Evolutionary conservation across 2,888 invertebrate genomes (phyloP).

Genomic region (Chirona hameri): DNA sequence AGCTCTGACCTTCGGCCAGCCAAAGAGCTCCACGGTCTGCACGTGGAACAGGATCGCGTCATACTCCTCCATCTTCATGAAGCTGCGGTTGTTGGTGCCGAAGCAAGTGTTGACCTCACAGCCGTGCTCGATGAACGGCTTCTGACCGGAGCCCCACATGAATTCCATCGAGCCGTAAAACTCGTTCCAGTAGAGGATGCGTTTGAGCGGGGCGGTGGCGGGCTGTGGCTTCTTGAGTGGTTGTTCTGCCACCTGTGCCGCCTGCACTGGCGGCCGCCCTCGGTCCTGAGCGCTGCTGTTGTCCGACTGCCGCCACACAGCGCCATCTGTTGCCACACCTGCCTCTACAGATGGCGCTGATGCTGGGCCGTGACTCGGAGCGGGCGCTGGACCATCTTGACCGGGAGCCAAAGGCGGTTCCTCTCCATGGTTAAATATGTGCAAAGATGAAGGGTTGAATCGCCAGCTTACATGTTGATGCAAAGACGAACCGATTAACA

Average conservation of each 20-base stretch:
- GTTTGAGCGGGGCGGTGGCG: constrained; percentile 25
- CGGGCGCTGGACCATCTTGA: no score
- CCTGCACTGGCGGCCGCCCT: no score
- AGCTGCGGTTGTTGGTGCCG: constrained; percentile 38
- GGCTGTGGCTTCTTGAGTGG: background rate
- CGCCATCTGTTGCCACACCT: no score
- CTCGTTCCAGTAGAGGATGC: constrained; percentile 39
- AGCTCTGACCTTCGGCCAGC: background rate
- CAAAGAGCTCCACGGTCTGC: constrained; percentile 33
- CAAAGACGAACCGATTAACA: no score
- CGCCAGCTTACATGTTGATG: no score
- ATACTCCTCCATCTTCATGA: constrained; percentile 33
- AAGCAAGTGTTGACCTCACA: constrained; percentile 39
- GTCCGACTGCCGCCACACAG: no score
- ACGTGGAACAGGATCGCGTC: constrained; percentile 40
- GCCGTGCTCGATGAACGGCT: constrained; percentile 36
- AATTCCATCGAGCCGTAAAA: constrained; percentile 39
- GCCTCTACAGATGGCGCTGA: no score
- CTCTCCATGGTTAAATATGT: no score
- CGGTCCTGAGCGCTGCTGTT: no score
- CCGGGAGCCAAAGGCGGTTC: no score
- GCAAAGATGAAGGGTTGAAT: no score
- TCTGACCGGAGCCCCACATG: constrained; percentile 38
- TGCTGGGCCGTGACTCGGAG: no score
- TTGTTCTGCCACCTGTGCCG: background rate